A percentile compares a stretch with the other conserved stretches of the same genome.
Evolutionary conservation across 64 coral and sea anemone genomes (phyloP).

Genomic region (Actinia equina): DNA sequence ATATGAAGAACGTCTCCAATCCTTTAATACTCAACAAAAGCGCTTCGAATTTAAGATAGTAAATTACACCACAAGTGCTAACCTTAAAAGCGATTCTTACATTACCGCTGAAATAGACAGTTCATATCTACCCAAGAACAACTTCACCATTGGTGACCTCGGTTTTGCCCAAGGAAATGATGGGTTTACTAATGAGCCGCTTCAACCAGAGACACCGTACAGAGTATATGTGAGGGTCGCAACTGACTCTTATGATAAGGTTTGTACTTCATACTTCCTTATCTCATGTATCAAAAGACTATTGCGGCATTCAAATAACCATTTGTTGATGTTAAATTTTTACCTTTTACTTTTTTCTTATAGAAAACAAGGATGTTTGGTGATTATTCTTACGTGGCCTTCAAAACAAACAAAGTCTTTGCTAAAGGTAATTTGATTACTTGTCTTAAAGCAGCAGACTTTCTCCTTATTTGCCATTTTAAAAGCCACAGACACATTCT

Average conservation of each 20-base stretch:
- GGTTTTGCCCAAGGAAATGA: neutral
- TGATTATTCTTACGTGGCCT: neutral
- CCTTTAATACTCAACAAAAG: neutral
- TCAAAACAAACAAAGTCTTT: neutral
- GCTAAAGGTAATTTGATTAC: neutral
- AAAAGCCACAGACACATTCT: neutral
- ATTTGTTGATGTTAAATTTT: neutral
- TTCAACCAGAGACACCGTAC: neutral
- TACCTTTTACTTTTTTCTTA: neutral
- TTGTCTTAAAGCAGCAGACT: neutral
- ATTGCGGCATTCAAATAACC: neutral
- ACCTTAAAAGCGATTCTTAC: neutral
- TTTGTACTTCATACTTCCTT: neutral
- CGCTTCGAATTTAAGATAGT: neutral
- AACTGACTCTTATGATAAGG: neutral
- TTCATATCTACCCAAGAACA: neutral
- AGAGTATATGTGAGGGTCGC: slow-evolving; percentile 9
- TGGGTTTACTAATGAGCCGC: neutral
- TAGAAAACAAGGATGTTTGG: neutral
- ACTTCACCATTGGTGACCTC: neutral
- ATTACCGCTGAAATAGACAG: neutral
- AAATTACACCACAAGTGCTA: neutral
- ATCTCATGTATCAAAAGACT: neutral
- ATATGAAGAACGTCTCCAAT: neutral
- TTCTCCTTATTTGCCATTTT: too few species aligned